phyloP scores from a whole-genome alignment of 1,140 invertebrate species.

The Archivesica marissinica region DNA sequence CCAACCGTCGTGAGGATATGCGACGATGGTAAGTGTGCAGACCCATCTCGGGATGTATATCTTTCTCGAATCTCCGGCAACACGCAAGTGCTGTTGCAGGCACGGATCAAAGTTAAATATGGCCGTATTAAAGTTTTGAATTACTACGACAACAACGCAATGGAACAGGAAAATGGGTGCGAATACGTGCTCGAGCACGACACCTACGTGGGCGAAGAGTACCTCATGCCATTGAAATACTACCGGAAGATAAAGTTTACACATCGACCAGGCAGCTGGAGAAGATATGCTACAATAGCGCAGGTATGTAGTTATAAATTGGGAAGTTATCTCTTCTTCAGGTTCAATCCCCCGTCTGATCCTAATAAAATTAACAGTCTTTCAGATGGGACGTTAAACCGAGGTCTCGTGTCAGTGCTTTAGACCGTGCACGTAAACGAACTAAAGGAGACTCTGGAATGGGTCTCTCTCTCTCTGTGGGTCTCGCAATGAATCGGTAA shows the following conservation, averaged over 20 bases:
- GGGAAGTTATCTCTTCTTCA: too few species aligned
- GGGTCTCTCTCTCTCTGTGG: too few species aligned
- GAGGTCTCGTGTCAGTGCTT: too few species aligned
- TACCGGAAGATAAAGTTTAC: neutral
- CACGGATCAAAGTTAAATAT: neutral
- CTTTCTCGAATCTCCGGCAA: neutral
- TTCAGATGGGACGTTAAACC: too few species aligned
- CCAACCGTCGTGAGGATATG: neutral
- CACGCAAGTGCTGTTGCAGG: neutral
- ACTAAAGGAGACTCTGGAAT: too few species aligned
- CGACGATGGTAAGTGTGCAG: too few species aligned
- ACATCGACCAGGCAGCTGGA: neutral
- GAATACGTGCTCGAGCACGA: slow-evolving; percentile 28
- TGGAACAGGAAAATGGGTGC: neutral
- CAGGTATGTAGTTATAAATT: too few species aligned
- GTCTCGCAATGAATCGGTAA: too few species aligned
- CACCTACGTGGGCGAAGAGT: slow-evolving; percentile 3
- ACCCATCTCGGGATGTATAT: too few species aligned
- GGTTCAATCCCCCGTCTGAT: too few species aligned
- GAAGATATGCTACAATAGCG: neutral
- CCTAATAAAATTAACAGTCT: too few species aligned
- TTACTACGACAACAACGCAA: slow-evolving; percentile 10
- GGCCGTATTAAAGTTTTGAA: slow-evolving; percentile 3
- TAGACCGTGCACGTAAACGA: too few species aligned
- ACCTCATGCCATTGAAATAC: neutral